Base-by-base conservation (phyloP, 1,140 invertebrate genomes). In the Diploscapter pachys region DNA sequence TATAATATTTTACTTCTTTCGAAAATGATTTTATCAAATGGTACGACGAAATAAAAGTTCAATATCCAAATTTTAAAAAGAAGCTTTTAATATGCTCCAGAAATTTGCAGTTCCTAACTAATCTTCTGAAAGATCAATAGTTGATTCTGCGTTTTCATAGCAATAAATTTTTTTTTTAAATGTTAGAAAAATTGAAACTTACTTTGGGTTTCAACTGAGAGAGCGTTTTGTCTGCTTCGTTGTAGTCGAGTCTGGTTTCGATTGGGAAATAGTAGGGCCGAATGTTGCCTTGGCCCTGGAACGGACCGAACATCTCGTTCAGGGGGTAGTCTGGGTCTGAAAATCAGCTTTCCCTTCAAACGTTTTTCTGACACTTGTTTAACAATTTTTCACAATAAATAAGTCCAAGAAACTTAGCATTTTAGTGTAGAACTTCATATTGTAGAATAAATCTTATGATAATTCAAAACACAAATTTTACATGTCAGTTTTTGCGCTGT, bases 261-360 rank as follows among this genome's bases (percentile, higher is more conserved):
- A 83, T 76, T 49, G 81, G 81, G 66, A 63, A 83, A 56, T 82
- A 79, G 77, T 82, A 80, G 13, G 83, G 82, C 9, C 79, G 81
- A 53, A 83, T 85, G 8, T 70, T 48, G 13, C 83, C 63, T 31
- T 31, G 31, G 49, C 63, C 68, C 56, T 82, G 63, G 61, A 85
- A 83, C 8, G 81, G 83, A 9, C 70, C 72, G 66, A 83, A 83
- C 50, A 84, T 79, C 11, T 77, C 76, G 11, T 72, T 57, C 8
- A 85, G 61, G n/a, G 83, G 81, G 56, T 74, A 83, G 57, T 83
- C 81, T 51, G 81, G 83, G 66, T 85, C 81, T 85, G 64, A 73
- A 83, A 83, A 31, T 31, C 31, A 31, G 31, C 31, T 31, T 31
- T 31, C 31, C 31, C 31, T 31, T 31, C 31, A 31, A 31, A 31